Evolutionary conservation across 2,888 invertebrate species (phyloP), one percentile per base, ranked within the genome.

Genomic region (Eupithecia exiguata): DNA sequence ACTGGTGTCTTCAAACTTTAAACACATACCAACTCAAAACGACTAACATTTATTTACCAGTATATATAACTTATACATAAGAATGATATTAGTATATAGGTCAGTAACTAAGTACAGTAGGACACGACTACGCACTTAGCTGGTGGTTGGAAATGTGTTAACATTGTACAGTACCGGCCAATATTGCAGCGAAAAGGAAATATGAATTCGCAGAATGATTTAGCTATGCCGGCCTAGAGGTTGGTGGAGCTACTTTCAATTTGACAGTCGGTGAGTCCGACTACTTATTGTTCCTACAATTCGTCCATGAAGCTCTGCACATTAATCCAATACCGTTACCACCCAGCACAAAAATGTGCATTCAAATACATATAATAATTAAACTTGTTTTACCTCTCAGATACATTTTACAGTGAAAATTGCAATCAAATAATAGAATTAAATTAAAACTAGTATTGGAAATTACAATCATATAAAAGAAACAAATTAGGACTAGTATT

Each of bases 51-150:
- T 65, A 65, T 65, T 36, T 21, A 40, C 36, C n/a, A 36, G 36
- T 18, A 18, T 18, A 30, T 18, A 21, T 58, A 1, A 10, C 1
- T 12, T 63, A 63, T 36, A 62, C 9, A 36, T 61, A 61, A 16
- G 61, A 30, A 61, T 61, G 1, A 30, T 30, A 30, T 61, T 63
- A n/a, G 18, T 63, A 63, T 38, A 65, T 65, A 65, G 65, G 65
- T 65, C 65, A 40, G 65, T 21, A 43, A 21, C 49, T 65, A 12
- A 65, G 65, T 21, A n/a, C 38, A 21, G 65, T 38, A 12, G 38
- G 21, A 65, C 65, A 65, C 40, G 65, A 10, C 38, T 65, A 65
- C 65, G 40, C 65, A 65, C 65, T 65, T 65, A 65, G 65, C 49
- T 4, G n/a, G 38, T 38, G 12, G 12, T 1, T n/a, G 65, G n/a